These are phyloP conservation scores for Bombus breviceps DNA, from an alignment of 1,140 invertebrate genomes.

Conservation along the genomic window DNA sequence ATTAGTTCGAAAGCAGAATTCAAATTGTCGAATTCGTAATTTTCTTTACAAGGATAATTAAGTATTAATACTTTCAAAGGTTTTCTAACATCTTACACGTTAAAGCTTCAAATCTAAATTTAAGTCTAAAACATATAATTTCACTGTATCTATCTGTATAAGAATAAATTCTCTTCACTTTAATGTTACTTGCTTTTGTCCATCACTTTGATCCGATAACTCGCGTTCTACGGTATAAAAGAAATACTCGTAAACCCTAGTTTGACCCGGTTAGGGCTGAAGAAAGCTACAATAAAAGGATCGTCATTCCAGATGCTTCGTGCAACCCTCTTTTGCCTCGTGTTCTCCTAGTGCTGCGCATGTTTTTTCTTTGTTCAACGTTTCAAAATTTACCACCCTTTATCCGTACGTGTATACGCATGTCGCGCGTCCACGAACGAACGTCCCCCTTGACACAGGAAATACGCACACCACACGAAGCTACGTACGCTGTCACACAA, in stretches of 20 bases:
- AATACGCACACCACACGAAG: background rate
- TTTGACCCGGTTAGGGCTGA: slow-evolving; percentile 22
- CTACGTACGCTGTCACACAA: slow-evolving; percentile 24
- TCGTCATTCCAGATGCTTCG: slow-evolving; percentile 11
- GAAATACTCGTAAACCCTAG: background rate
- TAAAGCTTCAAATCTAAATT: too few relatives aligned
- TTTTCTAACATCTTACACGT: too few relatives aligned
- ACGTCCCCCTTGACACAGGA: background rate
- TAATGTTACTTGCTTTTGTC: background rate
- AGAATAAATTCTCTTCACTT: background rate
- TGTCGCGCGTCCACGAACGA: background rate
- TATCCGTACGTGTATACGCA: slow-evolving; percentile 41
- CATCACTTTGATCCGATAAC: background rate
- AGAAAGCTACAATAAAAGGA: slow-evolving; percentile 63
- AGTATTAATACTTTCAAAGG: too few relatives aligned
- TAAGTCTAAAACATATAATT: too few relatives aligned
- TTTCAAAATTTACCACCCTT: slow-evolving; percentile 72
- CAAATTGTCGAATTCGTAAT: too few relatives aligned
- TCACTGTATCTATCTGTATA: too few relatives aligned
- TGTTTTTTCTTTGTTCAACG: slow-evolving; percentile 82
- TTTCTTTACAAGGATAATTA: too few relatives aligned
- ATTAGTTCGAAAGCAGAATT: too few relatives aligned
- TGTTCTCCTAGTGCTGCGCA: slow-evolving; percentile 78
- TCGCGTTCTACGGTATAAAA: too few relatives aligned
- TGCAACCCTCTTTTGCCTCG: slow-evolving; percentile 67